Conservation (phyloP, 2,113 vertebrate genomes). For the Laterallus jamaicensis region DNA sequence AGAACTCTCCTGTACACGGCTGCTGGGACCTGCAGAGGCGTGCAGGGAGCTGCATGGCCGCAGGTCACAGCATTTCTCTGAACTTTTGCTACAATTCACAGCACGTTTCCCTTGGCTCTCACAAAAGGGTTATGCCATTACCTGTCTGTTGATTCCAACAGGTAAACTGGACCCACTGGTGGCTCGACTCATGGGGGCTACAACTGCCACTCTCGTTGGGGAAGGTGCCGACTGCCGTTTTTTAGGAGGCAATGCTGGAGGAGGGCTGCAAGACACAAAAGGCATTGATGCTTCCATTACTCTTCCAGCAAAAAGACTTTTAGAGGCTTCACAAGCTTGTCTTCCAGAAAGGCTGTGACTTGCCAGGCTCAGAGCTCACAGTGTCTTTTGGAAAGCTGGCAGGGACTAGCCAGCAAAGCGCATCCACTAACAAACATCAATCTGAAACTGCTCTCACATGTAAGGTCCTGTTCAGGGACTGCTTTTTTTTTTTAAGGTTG, state of each 20-base stretch:
- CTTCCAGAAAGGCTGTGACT: background rate
- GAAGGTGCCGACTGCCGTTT: conserved; percentile 94
- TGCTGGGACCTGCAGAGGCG: background rate
- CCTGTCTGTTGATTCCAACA: conserved; percentile 91
- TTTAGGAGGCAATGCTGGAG: conserved; percentile 93
- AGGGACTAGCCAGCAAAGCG: background rate
- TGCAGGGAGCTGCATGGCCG: background rate
- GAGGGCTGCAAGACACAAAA: conserved; percentile 79
- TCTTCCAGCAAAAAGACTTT: background rate
- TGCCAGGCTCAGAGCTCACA: background rate
- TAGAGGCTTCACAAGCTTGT: background rate
- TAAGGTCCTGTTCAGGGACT: background rate
- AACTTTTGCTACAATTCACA: background rate
- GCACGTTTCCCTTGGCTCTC: background rate
- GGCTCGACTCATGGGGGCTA: conserved; percentile 93
- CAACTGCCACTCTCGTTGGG: conserved; percentile 92
- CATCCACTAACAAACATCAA: background rate
- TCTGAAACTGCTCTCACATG: background rate
- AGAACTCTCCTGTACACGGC: background rate
- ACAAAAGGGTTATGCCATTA: conserved; percentile 35
- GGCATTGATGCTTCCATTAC: background rate
- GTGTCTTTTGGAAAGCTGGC: background rate
- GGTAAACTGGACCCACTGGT: conserved; percentile 91
- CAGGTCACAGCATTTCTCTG: background rate
- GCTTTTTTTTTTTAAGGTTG: background rate